phyloP scores from a whole-genome alignment of 2,113 vertebrate genomes.

The Dasyurus viverrinus region DNA sequence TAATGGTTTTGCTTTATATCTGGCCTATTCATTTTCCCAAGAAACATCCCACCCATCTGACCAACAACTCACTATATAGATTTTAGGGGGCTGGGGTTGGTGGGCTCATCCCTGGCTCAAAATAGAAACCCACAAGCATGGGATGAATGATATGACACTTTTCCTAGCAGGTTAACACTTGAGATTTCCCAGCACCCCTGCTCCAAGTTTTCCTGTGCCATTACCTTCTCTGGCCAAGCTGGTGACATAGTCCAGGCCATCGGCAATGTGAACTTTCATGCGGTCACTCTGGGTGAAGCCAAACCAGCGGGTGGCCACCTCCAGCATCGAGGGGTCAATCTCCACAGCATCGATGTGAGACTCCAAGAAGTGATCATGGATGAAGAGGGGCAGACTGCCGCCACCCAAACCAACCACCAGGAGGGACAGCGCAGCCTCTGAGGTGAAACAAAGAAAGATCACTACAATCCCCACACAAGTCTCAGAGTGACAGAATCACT shows the following conservation, averaged over 20 bases:
- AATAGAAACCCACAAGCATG: background rate
- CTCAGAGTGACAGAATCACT: background rate
- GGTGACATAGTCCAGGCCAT: conserved; percentile 91
- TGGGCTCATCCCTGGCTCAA: background rate
- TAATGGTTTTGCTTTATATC: background rate
- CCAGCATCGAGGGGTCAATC: conserved; percentile 91
- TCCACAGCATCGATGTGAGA: conserved; percentile 90
- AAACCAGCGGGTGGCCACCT: conserved; percentile 93
- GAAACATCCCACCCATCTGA: background rate
- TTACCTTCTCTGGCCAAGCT: conserved; percentile 88
- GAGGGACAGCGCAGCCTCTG: conserved; percentile 86
- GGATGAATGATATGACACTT: background rate
- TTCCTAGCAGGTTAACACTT: background rate
- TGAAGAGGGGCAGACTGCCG: conserved; percentile 94
- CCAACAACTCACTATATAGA: background rate
- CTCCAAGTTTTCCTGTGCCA: accelerated
- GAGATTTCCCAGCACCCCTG: accelerated
- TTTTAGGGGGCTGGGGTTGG: too few species aligned
- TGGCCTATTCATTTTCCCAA: background rate
- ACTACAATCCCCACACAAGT: background rate
- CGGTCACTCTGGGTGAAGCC: conserved; percentile 89
- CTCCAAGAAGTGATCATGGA: conserved; percentile 91
- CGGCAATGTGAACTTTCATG: conserved; percentile 89
- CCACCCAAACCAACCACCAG: conserved; percentile 95
- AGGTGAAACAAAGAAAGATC: conserved; percentile 18